Evolutionary conservation across 2,888 invertebrate species (phyloP).

Genomic region (Eilema caniola): DNA sequence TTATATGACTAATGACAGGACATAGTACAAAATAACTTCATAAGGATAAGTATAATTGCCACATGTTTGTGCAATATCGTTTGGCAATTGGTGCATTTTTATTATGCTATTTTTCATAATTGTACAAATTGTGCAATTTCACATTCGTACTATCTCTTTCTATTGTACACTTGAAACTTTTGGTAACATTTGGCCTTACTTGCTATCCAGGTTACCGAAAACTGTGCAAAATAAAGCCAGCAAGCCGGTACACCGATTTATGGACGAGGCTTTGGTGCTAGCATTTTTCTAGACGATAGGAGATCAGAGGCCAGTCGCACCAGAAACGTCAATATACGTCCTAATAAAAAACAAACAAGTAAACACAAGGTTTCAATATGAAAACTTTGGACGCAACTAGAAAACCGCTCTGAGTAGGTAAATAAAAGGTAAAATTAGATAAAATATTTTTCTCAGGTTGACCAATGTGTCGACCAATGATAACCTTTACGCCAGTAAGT

Average conservation of each 20-base stretch:
- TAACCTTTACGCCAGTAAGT: neutral
- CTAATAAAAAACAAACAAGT: no score
- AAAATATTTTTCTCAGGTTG: neutral
- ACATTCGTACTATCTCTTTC: neutral
- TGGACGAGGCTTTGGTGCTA: no score
- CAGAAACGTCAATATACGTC: no score
- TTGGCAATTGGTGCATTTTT: neutral
- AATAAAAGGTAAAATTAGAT: no score
- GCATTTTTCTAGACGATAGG: no score
- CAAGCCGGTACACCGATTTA: no score
- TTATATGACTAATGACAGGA: neutral
- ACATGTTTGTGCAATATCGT: neutral
- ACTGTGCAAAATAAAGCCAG: no score
- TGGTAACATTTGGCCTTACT: neutral
- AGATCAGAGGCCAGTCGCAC: no score
- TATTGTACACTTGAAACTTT: neutral
- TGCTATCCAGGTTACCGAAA: no score
- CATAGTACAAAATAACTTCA: neutral
- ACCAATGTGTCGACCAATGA: neutral
- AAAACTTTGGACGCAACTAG: no score
- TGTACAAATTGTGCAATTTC: neutral
- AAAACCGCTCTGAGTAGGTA: no score
- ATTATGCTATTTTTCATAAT: slow-evolving; percentile 3
- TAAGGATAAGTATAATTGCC: neutral
- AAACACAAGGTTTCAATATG: no score